Evolutionary conservation across 2,888 invertebrate species (phyloP), one percentile per base, ranked within the genome.

Genomic region (Heterodera filipjevi): DNA sequence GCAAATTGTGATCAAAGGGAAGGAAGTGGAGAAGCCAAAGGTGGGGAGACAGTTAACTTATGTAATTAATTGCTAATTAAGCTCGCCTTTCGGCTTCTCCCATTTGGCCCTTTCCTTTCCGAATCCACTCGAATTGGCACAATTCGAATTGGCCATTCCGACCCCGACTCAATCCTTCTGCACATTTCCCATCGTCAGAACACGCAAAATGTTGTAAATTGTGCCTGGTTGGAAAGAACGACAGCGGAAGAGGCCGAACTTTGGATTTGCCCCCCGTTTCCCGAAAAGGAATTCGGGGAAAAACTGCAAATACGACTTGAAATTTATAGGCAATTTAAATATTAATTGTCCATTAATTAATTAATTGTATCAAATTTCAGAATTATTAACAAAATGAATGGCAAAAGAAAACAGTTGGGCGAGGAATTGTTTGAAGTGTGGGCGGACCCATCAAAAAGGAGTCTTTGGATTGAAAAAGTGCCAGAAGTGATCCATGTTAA

Each of bases 401-500:
- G 66, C 1, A 22, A 33, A 66, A 22, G 32, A 16, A 19, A 32
- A 32, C 33, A 33, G 27, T 16, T 32, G 1, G 66, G 66, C 66
- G 66, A 66, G 30, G 66, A 66, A 33, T 30, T 6, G 27, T 27
- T 75, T 27, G 75, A 30, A 53, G 39, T 75, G n/a, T 49, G 66
- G 53, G 49, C 44, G 64, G 64, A 39, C 59, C 64, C 64, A 19
- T 46, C 64, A 53, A 53, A 46, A 53, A 39, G 66, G 75, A 30
- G 8, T 10, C 30, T 64, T 35, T 66, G 35, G 72, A 39, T 66
- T 33, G 71, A 16, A 66, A 82, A 27, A 66, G 66, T 27, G 71
- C 84, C 22, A 32, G 68, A 35, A 32, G n/a, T 33, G 16, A 79
- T 82, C n/a, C n/a, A 33, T 19, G 77, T 85, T 3, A 78, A 83